These are phyloP conservation scores for Matsumyia berberina DNA, from an alignment of 2,888 invertebrate species.

Conservation along the genomic window DNA sequence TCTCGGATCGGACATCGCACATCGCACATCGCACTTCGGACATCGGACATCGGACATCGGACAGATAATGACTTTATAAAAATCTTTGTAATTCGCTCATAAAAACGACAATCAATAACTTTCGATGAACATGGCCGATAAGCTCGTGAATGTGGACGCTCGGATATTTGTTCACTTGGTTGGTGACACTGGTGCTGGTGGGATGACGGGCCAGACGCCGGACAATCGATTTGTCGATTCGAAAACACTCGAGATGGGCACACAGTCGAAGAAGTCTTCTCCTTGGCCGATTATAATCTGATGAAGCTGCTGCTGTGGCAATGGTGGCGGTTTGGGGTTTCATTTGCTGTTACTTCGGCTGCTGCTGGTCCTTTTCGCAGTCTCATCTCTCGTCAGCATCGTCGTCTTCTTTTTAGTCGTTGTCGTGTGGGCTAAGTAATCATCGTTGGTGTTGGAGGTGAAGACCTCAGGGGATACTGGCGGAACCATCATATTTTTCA, in stretches of 20 bases:
- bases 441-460: conserved; percentile 70
- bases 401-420: conserved; percentile 30
- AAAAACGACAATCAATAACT: conserved; percentile 77
- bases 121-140: conserved; percentile 76
- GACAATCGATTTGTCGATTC: conserved; percentile 74
- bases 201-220: conserved; percentile 61
- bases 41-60: conserved; percentile 62
- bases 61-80: conserved; percentile 76
- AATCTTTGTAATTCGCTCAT: conserved; percentile 77
- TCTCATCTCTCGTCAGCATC: conserved; percentile 28
- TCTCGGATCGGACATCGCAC: conserved; percentile 58
- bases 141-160: conserved; percentile 67
- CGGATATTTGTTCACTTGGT: conserved; percentile 55
- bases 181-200: conserved; percentile 22
- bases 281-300: conserved; percentile 69
- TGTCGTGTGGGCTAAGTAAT: conserved; percentile 65
- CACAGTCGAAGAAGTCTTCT: conserved; percentile 49
- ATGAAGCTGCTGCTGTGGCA: conserved; percentile 58
- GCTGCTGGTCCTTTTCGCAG: conserved; percentile 33
- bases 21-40: conserved; percentile 54
- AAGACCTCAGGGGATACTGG: conserved; percentile 60
- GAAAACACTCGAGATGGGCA: conserved; percentile 69
- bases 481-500: conserved; percentile 77
- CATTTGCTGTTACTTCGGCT: conserved; percentile 41
- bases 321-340: conserved; percentile 69